Percentiles rank a stretch among this genome's conserved stretches.
These are phyloP conservation scores for Drosophila navojoa DNA, from an alignment of 1,140 invertebrate species.

Conservation along the genomic window DNA sequence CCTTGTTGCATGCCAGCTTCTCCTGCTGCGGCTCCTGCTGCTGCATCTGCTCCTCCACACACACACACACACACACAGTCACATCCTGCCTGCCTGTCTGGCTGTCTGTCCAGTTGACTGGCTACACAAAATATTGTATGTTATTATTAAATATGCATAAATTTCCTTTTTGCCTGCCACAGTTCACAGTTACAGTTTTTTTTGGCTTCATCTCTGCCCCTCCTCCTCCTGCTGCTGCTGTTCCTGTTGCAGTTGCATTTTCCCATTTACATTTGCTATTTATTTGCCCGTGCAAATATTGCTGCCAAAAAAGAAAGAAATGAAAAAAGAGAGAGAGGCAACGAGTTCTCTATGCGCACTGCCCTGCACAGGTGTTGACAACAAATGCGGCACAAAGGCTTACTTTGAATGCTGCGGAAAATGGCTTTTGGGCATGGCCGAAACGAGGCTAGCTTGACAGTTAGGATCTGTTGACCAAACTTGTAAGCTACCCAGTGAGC, in stretches of 20 bases:
- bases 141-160: slow-evolving; percentile 82
- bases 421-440: not conserved
- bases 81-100: not conserved
- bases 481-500: not conserved
- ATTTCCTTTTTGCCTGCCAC: slow-evolving; percentile 68
- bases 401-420: slow-evolving; percentile 14
- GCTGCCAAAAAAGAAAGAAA: slow-evolving; percentile 44
- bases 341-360: too few relatives aligned
- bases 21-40: not conserved
- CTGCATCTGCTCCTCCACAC: slow-evolving; percentile 32
- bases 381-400: slow-evolving; percentile 11
- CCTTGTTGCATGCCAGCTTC: slow-evolving; percentile 30
- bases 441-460: not conserved
- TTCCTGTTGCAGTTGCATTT: slow-evolving; percentile 44
- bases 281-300: slow-evolving; percentile 78
- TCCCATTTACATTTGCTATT: slow-evolving; percentile 78
- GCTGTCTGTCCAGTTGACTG: slow-evolving; percentile 11
- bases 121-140: slow-evolving; percentile 54
- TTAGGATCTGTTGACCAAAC: not conserved
- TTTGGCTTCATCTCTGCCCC: slow-evolving; percentile 1
- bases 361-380: slow-evolving; percentile 15
- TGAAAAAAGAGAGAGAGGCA: not conserved
- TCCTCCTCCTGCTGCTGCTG: slow-evolving; percentile 1
- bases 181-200: slow-evolving; percentile 3
- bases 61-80: not conserved